These are phyloP conservation scores for Chloroclystis v-ata DNA, from an alignment of 2,888 invertebrate genomes.

Conservation along the genomic window DNA sequence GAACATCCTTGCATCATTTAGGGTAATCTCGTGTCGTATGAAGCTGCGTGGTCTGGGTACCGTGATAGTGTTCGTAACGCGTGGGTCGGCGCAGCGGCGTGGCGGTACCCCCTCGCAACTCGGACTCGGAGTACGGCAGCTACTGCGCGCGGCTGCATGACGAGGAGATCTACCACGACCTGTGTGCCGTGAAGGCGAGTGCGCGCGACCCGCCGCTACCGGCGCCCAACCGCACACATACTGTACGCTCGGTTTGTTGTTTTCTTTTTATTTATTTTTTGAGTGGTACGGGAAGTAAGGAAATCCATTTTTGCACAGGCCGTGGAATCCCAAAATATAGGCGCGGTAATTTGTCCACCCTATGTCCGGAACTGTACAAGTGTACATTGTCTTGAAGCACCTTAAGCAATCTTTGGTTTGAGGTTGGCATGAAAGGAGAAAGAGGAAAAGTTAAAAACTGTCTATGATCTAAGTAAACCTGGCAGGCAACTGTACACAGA, in stretches of 20 bases:
- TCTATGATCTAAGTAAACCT: too few relatives aligned
- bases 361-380: too few relatives aligned
- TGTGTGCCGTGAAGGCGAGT: conserved; percentile 85
- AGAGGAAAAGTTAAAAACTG: too few relatives aligned
- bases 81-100: conserved; percentile 50
- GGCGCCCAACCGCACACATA: conserved; percentile 62
- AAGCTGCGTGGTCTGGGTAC: conserved; percentile 5
- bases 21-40: not conserved
- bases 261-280: conserved; percentile 34
- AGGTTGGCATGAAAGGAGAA: too few relatives aligned
- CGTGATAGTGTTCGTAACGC: conserved; percentile 20
- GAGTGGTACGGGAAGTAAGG: conserved; percentile 31
- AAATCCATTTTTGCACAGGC: not conserved
- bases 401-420: too few relatives aligned
- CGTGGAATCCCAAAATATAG: too few relatives aligned
- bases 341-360: too few relatives aligned
- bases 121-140: conserved; percentile 81
- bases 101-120: conserved; percentile 48
- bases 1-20: too few relatives aligned
- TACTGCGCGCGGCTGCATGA: conserved; percentile 86
- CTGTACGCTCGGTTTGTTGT: conserved; percentile 64
- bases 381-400: too few relatives aligned
- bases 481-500: too few relatives aligned
- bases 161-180: conserved; percentile 96
- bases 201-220: conserved; percentile 73